Conservation (phyloP, 2,797 vertebrate genomes). For the Schizopygopsis malacanthus region DNA sequence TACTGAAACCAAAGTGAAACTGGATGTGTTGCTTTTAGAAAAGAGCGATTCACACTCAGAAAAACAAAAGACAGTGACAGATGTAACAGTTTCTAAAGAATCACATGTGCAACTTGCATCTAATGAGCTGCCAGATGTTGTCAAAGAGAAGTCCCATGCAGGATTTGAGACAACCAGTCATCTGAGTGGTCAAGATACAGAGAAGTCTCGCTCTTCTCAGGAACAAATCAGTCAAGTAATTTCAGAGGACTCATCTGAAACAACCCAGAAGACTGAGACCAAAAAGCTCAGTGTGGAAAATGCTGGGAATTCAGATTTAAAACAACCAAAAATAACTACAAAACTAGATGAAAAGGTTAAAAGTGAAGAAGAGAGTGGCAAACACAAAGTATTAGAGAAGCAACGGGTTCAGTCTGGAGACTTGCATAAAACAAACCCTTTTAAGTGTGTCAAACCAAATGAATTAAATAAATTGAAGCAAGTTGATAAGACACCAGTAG, state of each 20-base stretch:
- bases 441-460: slow-evolving; percentile 3
- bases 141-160: slow-evolving; percentile 44
- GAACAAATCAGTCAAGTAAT: neutral
- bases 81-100: neutral
- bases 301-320: slow-evolving; percentile 34
- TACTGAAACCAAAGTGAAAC: neutral
- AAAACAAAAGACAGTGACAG: neutral
- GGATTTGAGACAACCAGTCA: slow-evolving; percentile 62
- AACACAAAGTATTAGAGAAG: slow-evolving; percentile 46
- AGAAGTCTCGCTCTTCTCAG: slow-evolving; percentile 12
- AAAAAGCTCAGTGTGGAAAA: slow-evolving; percentile 29
- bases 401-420: neutral
- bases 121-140: neutral
- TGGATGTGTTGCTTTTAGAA: neutral
- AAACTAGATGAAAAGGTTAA: slow-evolving; percentile 51
- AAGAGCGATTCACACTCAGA: neutral
- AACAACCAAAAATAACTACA: slow-evolving; percentile 27
- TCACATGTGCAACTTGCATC: neutral
- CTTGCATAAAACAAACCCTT: neutral
- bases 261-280: neutral
- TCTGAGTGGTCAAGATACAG: neutral
- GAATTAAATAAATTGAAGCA: slow-evolving; percentile 7
- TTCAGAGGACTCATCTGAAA: slow-evolving; percentile 20
- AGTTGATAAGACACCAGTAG: neutral
- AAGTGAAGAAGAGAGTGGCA: slow-evolving; percentile 8